phyloP scores from a whole-genome alignment of 2,113 vertebrate species.

The Paracanthobrama guichenoti region DNA sequence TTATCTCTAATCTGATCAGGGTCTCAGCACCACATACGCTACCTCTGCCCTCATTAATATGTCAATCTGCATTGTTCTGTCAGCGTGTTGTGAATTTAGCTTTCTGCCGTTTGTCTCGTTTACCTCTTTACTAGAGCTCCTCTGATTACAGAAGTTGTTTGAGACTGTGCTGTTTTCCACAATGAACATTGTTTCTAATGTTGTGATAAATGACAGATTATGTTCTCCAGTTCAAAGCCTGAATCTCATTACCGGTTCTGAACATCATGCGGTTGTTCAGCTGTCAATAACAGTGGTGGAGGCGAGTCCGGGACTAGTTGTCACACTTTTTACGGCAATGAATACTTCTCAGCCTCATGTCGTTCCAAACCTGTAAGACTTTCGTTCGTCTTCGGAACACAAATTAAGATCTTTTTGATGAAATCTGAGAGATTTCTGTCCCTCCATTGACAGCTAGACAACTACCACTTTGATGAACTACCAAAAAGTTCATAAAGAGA shows the following conservation, averaged over 20 bases:
- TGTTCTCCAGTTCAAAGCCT: not conserved
- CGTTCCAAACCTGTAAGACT: no score
- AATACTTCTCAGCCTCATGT: not conserved
- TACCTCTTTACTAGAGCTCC: not conserved
- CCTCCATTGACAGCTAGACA: no score
- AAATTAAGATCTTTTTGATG: no score
- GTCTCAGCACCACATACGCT: not conserved
- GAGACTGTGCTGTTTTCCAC: not conserved
- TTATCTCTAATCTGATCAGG: conserved; percentile 55
- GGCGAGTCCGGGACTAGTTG: not conserved
- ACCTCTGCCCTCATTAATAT: not conserved
- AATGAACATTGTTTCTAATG: not conserved
- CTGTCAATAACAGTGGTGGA: no score
- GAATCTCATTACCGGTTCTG: not conserved
- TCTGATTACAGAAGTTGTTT: not conserved
- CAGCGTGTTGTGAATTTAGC: not conserved
- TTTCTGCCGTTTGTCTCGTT: not conserved
- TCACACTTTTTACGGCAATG: not conserved
- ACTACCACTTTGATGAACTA: no score
- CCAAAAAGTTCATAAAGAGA: no score
- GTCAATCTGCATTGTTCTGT: not conserved
- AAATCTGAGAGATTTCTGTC: no score
- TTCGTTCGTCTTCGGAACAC: no score
- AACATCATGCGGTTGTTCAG: no score
- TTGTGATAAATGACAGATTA: not conserved